phyloP scores from a whole-genome alignment of 1,140 invertebrate species.

The Phenacoccus solenopsis region DNA sequence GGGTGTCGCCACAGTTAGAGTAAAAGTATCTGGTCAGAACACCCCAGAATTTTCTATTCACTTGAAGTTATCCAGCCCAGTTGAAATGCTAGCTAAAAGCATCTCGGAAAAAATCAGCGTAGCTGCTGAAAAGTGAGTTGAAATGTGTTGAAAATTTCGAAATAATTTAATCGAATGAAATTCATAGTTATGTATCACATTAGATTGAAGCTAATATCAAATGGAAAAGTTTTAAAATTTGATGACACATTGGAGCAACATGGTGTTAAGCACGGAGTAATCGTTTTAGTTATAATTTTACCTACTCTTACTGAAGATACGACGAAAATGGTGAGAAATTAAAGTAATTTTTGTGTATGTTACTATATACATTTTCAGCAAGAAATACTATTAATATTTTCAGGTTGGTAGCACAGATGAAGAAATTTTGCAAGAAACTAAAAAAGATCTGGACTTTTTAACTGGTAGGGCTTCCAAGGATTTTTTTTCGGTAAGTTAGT shows the following conservation, averaged over 20 bases:
- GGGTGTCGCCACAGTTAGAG: conserved; percentile 47
- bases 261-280: neutral
- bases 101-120: conserved; percentile 39
- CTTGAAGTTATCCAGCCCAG: conserved; percentile 37
- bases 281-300: neutral
- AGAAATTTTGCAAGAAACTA: neutral
- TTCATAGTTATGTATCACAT: conserved; percentile 12
- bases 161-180: conserved; percentile 11
- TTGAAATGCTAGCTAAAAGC: conserved; percentile 40
- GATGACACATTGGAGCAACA: neutral
- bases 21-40: conserved; percentile 39
- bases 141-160: neutral
- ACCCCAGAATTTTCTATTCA: conserved; percentile 36
- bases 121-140: conserved; percentile 36
- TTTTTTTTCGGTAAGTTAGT: conserved; percentile 16
- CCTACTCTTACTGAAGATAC: neutral
- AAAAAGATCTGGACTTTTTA: conserved; percentile 6
- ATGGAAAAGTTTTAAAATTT: neutral
- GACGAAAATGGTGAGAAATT: no score
- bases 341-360: no score
- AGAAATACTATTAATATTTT: neutral
- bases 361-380: no score
- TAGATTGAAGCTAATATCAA: neutral
- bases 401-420: neutral
- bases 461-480: neutral